Conservation (phyloP, 2,888 invertebrate genomes). For the Agapetus fuscipes region DNA sequence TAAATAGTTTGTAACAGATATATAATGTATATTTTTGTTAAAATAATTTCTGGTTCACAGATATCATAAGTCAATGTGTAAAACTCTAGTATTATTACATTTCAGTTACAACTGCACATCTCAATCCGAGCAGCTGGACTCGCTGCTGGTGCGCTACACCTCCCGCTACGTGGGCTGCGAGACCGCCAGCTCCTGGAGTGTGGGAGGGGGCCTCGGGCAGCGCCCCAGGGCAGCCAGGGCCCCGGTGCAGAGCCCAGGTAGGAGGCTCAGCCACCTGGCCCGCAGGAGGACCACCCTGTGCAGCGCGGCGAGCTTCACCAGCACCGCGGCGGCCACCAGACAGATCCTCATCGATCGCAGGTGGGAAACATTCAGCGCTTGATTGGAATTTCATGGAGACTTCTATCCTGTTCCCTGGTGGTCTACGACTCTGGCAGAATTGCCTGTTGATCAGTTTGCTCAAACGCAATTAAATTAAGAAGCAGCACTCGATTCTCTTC, state of each 20-base stretch:
- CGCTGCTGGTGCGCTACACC: conserved; percentile 52
- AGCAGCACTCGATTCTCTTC: too few species aligned
- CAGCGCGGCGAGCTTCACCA: conserved; percentile 48
- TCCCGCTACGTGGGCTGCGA: conserved; percentile 66
- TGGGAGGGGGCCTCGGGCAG: neutral
- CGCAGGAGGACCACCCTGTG: conserved; percentile 67
- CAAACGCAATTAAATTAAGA: neutral
- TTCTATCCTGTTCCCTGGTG: too few species aligned
- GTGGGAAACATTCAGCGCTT: conserved; percentile 31
- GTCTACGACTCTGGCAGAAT: too few species aligned
- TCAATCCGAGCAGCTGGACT: conserved; percentile 60
- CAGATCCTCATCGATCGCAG: conserved; percentile 57
- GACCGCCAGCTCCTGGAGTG: conserved; percentile 47
- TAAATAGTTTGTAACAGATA: too few species aligned
- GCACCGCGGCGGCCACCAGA: conserved; percentile 35
- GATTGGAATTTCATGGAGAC: neutral
- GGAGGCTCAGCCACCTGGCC: conserved; percentile 67
- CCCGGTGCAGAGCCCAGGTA: conserved; percentile 55
- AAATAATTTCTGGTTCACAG: too few species aligned
- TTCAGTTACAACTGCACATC: conserved; percentile 61
- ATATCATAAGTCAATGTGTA: too few species aligned
- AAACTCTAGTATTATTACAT: too few species aligned
- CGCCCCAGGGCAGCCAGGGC: neutral
- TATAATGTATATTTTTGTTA: too few species aligned
- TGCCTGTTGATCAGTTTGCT: too few species aligned